Evolutionary conservation across 2,888 invertebrate genomes (phyloP).

Genomic region (Cartodere bifasciata): DNA sequence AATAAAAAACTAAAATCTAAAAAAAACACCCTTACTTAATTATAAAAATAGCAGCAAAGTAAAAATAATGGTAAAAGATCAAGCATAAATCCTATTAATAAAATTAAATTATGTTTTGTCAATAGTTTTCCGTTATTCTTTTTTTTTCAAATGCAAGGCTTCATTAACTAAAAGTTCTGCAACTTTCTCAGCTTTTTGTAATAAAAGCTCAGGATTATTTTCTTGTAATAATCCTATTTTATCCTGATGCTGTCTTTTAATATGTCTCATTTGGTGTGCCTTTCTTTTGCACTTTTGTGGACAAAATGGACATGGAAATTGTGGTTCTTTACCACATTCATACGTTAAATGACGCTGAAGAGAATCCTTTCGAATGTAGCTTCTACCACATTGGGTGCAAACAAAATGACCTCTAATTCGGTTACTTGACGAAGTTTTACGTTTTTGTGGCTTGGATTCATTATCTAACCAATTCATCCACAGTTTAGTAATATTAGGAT

Average conservation of each 20-base stretch:
- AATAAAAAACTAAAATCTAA: no score
- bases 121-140: no score
- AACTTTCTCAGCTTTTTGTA: no score
- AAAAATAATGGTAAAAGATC: no score
- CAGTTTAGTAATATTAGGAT: slow-evolving; percentile 14
- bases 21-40: no score
- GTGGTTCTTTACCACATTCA: slow-evolving; percentile 61
- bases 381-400: slow-evolving; percentile 62
- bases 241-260: slow-evolving; percentile 40
- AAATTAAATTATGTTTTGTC: no score
- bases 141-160: no score
- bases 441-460: slow-evolving; percentile 15
- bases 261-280: slow-evolving; percentile 44
- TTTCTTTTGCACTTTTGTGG: slow-evolving; percentile 55
- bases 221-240: slow-evolving; percentile 37
- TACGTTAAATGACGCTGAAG: slow-evolving; percentile 63
- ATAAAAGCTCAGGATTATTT: slow-evolving; percentile 32
- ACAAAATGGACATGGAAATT: slow-evolving; percentile 58
- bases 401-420: slow-evolving; percentile 36
- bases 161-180: no score
- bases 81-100: no score
- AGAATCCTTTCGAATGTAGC: slow-evolving; percentile 67
- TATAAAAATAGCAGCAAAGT: no score
- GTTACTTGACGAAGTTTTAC: slow-evolving; percentile 34
- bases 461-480: slow-evolving; percentile 14